phyloP scores from a whole-genome alignment of 2,797 vertebrate genomes.

The Phataginus tricuspis region DNA sequence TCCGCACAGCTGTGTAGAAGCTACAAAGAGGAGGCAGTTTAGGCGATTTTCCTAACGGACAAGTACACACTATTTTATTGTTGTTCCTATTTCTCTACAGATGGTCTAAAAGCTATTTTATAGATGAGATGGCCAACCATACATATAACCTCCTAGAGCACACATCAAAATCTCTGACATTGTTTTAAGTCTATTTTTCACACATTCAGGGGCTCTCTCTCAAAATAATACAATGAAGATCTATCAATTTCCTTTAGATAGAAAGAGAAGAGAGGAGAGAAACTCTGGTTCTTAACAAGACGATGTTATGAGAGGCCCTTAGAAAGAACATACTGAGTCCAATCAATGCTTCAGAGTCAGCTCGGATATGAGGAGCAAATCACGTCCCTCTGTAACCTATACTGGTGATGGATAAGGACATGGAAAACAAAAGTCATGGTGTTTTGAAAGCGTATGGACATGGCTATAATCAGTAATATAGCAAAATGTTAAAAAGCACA shows the following conservation, averaged over 20 bases:
- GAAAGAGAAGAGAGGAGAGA: background rate
- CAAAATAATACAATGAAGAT: background rate
- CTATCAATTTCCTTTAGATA: background rate
- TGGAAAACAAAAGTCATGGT: background rate
- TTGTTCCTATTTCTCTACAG: background rate
- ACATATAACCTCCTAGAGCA: background rate
- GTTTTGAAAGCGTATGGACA: background rate
- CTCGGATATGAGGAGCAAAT: background rate
- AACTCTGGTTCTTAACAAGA: background rate
- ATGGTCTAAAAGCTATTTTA: background rate
- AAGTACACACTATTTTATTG: background rate
- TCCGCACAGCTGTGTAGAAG: constrained; percentile 94
- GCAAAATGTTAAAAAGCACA: background rate
- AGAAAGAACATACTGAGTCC: background rate
- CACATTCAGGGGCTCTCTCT: background rate
- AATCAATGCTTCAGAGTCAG: background rate
- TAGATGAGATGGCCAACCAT: background rate
- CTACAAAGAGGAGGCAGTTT: constrained; percentile 83
- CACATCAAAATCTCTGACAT: background rate
- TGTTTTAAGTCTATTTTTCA: constrained; percentile 21
- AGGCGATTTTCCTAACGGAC: background rate
- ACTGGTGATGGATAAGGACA: background rate
- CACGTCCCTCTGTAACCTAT: background rate
- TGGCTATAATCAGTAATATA: background rate
- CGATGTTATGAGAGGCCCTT: background rate